Evolutionary conservation across 2,797 vertebrate genomes (phyloP), one percentile per base, ranked within the genome.

Genomic region (Amniataba percoides): DNA sequence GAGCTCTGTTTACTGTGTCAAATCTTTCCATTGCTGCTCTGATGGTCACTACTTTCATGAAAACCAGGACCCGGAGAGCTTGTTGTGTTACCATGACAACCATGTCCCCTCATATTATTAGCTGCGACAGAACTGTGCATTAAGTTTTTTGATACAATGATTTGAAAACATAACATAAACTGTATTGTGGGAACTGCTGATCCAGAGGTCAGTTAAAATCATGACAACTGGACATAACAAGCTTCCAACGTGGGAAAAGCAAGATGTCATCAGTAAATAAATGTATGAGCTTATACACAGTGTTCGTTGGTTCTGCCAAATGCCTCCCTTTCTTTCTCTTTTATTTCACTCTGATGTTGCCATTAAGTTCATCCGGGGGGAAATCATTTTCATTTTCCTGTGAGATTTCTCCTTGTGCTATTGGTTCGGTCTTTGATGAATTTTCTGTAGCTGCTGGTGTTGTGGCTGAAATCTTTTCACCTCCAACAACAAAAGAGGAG

Each of bases 371-470:
- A 49, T 51, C 56, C 7, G 1, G 59, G 48, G 58, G 31, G 53
- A 74, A 73, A 69, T 61, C 21, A 25, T 40, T 27, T 60, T 53
- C 39, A 2, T 53, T 19, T 62, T 53, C 36, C 59, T 72, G 31
- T 59, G 46, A 80, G 18, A 42, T 51, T 61, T 40, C 13, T 39
- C n/a, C 1, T 57, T 58, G 27, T 68, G 48, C 51, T 55, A 66
- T 78, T 52, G 40, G 51, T 59, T n/a, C 23, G 48, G 46, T 56
- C 18, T 25, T 57, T 45, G 21, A 34, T 12, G 31, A 2, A 21
- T 52, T 57, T 62, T 39, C 16, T 58, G 23, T 36, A 18, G 25
- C 68, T 56, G 51, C 31, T 12, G 56, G 36, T 36, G 15, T 55
- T 66, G 23, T 31, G 14, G 7, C n/a, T 72, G 40, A 62, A 62